Conservation (phyloP, 2,888 invertebrate genomes). For the Oligia latruncula region DNA sequence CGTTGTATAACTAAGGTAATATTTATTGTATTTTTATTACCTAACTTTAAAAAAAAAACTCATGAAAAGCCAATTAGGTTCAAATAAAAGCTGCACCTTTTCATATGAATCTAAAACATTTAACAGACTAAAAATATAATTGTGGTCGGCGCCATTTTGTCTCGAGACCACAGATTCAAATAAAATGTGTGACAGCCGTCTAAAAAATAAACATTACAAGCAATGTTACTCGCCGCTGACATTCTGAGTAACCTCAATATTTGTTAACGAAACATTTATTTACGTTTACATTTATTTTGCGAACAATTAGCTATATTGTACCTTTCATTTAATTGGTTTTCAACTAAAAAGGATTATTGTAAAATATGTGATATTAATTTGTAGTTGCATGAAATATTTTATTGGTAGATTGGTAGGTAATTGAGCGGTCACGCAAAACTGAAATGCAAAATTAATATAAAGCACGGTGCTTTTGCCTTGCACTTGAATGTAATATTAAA, state of each 20-base stretch:
- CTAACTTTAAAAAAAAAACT: not conserved
- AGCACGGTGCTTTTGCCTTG: not conserved
- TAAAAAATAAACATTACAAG: conserved; percentile 1
- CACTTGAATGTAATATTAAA: not conserved
- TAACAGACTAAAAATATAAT: not conserved
- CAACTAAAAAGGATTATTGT: not conserved
- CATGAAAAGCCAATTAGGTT: not conserved
- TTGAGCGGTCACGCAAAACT: not conserved
- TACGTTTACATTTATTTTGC: conserved; percentile 6
- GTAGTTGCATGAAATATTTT: not conserved
- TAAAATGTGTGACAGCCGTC: not conserved
- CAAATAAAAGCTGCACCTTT: not conserved
- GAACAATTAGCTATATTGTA: conserved; percentile 1
- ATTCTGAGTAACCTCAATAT: conserved; percentile 1
- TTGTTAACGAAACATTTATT: conserved; percentile 8
- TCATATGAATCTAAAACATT: not conserved
- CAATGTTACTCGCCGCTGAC: conserved; percentile 11
- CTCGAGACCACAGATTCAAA: not conserved
- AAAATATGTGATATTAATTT: not conserved
- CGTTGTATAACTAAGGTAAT: not conserved
- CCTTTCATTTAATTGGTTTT: conserved; percentile 22
- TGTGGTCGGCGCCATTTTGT: not conserved
- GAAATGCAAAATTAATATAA: not conserved
- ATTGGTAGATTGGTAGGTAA: no score
- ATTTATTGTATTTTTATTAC: not conserved